These are phyloP conservation scores for Diuraphis noxia DNA, from an alignment of 1,140 invertebrate species.

Conservation along the genomic window DNA sequence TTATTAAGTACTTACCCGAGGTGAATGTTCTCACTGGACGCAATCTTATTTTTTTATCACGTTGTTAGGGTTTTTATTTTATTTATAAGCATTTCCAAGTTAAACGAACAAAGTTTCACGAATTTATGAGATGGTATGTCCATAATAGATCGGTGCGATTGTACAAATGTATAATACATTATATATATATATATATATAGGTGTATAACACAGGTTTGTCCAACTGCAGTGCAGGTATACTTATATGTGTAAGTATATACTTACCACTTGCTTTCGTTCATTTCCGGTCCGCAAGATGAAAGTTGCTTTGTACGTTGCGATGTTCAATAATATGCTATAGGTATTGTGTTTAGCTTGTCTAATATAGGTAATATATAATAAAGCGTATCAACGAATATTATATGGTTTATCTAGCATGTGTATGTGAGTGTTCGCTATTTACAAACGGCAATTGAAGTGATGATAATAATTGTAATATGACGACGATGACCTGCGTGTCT, in stretches of 20 bases:
- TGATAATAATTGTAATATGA: not conserved
- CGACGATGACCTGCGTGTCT: not conserved
- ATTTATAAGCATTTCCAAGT: not conserved
- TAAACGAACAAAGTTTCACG: not conserved
- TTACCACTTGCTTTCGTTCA: not conserved
- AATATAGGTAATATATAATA: not conserved
- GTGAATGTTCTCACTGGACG: not conserved
- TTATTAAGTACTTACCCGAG: not conserved
- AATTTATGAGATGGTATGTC: not conserved
- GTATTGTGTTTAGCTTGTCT: not conserved
- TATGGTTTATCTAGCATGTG: not conserved
- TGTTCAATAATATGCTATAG: not conserved
- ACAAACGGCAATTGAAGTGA: not conserved
- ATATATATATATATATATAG: not conserved
- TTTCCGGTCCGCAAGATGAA: not conserved
- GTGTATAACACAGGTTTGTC: not conserved
- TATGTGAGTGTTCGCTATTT: not conserved
- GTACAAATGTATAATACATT: not conserved
- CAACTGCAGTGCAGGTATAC: not conserved
- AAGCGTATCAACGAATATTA: not conserved
- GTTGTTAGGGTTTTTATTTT: not conserved
- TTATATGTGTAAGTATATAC: too few species aligned
- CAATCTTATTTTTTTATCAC: not conserved
- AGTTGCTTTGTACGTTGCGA: not conserved
- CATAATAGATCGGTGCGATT: not conserved